Base-by-base conservation (phyloP, 2,797 vertebrate species). In the Sandelia bainsii region DNA sequence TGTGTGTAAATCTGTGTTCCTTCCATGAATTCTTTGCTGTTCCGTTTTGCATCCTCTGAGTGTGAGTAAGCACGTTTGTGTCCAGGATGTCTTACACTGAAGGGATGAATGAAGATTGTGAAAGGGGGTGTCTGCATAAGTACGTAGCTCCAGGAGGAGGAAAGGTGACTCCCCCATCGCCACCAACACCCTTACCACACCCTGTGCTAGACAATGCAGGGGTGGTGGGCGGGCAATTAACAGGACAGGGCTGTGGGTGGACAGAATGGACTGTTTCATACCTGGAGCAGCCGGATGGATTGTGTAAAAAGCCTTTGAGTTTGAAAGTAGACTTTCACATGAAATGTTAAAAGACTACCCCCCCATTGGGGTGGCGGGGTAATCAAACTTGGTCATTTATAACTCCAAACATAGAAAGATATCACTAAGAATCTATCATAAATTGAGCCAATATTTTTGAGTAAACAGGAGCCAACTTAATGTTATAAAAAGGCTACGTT, bases 1-100 rank as follows among this genome's bases (percentile, higher is more conserved):
- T 29, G 62, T 49, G 68, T 20, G 63, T 4, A 48, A 51, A 44
- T 45, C 16, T 9, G 40, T 83, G 83, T 94, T 93, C 91, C 94
- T 95, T 95, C 94, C 94, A 78, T 42, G 83, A 89, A 94, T 94
- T 94, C 88, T 93, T 93, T 44, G 17, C 68, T 10, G 52, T 58
- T 34, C 49, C 3, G 23, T 29, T 51, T 66, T 68, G 62, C 73
- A 86, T 89, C 87, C 89, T 83, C 63, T 72, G 66, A 48, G 34
- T 64, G 78, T 82, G 83, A 87, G 75, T 89, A 71, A 86, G 80
- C 69, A 65, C 10, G 20, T 67, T 72, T 73, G 71, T 75, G 58
- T 81, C 50, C 82, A 62, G 71, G 78, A 82, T 85, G 37, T 89
- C 40, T 66, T 45, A 34, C 60, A 52, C 77, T 49, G 8, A 87